Conservation (phyloP, 2,113 vertebrate species). For the Notiomystis cincta region DNA sequence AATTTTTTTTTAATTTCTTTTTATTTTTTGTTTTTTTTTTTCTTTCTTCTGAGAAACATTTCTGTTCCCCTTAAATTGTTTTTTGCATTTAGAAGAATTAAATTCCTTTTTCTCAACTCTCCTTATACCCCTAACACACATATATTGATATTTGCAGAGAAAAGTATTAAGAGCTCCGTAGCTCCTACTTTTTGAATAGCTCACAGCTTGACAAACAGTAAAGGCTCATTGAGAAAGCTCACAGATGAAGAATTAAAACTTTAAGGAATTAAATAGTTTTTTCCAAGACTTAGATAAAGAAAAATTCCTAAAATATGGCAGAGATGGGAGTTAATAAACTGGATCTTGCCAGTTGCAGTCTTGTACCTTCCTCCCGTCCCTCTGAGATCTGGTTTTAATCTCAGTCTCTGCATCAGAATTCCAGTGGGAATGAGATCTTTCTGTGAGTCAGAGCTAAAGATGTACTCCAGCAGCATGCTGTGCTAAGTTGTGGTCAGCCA, state of each 20-base stretch:
- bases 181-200: neutral
- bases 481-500: slow-evolving; percentile 63
- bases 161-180: neutral
- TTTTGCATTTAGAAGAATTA: neutral
- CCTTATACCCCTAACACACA: neutral
- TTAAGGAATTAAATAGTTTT: neutral
- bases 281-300: neutral
- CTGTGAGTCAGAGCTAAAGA: slow-evolving; percentile 51
- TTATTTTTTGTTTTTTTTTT: neutral
- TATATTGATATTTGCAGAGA: neutral
- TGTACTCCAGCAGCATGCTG: slow-evolving; percentile 57
- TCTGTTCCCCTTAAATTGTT: neutral
- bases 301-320: neutral
- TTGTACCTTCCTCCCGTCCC: neutral
- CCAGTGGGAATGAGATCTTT: slow-evolving; percentile 54
- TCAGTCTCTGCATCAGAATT: neutral
- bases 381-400: slow-evolving; percentile 38
- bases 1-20: neutral
- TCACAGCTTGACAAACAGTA: neutral
- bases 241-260: neutral
- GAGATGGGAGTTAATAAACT: neutral
- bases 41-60: neutral
- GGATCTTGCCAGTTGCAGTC: neutral
- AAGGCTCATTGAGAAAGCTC: neutral
- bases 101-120: neutral